Conservation (phyloP, 2,797 vertebrate genomes). For the Tenualosa ilisha region DNA sequence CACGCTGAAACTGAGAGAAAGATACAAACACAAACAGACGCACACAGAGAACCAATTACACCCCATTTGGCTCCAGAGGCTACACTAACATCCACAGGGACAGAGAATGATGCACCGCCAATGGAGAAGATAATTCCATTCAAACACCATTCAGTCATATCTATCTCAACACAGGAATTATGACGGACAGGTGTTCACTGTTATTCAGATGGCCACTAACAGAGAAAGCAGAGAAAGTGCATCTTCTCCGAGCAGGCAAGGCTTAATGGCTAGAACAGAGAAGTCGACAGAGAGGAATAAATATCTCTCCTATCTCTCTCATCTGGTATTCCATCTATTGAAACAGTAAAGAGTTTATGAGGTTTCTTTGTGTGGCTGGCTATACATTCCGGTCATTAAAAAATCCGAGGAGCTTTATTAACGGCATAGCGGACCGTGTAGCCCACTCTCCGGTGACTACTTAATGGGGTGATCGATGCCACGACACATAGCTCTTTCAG, state of each 20-base stretch:
- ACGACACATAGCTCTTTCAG: constrained; percentile 52
- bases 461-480: constrained; percentile 61
- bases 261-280: constrained; percentile 2
- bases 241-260: constrained; percentile 1
- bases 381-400: constrained; percentile 10
- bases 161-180: constrained; percentile 21
- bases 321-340: constrained; percentile 29
- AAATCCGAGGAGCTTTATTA: constrained; percentile 43
- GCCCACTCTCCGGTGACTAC: constrained; percentile 38
- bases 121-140: not conserved
- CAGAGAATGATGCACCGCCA: not conserved
- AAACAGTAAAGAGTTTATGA: constrained; percentile 38
- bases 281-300: not conserved
- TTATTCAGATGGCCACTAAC: constrained; percentile 10
- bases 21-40: constrained; percentile 5
- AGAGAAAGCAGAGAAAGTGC: not conserved
- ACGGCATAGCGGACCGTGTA: constrained; percentile 49
- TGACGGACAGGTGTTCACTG: not conserved
- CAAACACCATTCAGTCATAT: not conserved
- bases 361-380: constrained; percentile 7
- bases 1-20: not conserved
- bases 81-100: not conserved
- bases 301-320: constrained; percentile 11
- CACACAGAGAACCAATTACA: constrained; percentile 37
- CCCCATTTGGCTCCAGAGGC: not conserved